Base-by-base conservation (phyloP, 1,140 invertebrate genomes). In the Metopolophium dirhodum region DNA sequence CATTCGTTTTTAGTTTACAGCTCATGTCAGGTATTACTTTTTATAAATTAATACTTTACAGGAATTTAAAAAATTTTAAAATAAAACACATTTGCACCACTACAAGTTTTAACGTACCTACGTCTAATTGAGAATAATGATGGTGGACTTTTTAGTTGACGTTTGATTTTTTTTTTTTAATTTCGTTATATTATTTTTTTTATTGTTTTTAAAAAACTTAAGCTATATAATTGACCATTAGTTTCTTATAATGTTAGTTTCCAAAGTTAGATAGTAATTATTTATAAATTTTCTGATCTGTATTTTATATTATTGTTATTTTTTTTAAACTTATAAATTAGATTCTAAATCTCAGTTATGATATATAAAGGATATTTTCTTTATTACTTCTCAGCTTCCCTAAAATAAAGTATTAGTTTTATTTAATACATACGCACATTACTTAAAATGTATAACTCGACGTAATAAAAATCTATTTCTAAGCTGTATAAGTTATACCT, bases 241-340 rank as follows among this genome's bases (percentile, higher is more conserved):
- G 61, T 77, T 77, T 77, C n/a, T 77, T n/a, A 77, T 77, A 77
- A 77, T 77, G 61, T 35, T 20, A n/a, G 61, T 77, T 77, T n/a
- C 14, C 18, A 77, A 77, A 77, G 61, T 77, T n/a, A 18, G 61
- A 77, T 77, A 77, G n/a, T 77, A 77, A 77, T 30, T n/a, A n/a
- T n/a, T 77, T n/a, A 77, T n/a, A 77, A 18, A n/a, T 77, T 77
- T 77, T n/a, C 61, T 30, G 61, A 68, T 68, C 11, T 14, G 30
- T 30, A 61, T 30, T 26, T 26, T 30, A 68, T 68, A 14, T 61
- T 30, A 11, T 68, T 77, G n/a, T 35, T 77, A 68, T 68, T 68
- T 2, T 68, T 61, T 61, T 61, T 30, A 7, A 68, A 77, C 61
- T 35, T 77, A 18, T n/a, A 77, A 77, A 77, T 77, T 77, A n/a